Conservation (phyloP, 1,140 invertebrate genomes). For the Limonius californicus region DNA sequence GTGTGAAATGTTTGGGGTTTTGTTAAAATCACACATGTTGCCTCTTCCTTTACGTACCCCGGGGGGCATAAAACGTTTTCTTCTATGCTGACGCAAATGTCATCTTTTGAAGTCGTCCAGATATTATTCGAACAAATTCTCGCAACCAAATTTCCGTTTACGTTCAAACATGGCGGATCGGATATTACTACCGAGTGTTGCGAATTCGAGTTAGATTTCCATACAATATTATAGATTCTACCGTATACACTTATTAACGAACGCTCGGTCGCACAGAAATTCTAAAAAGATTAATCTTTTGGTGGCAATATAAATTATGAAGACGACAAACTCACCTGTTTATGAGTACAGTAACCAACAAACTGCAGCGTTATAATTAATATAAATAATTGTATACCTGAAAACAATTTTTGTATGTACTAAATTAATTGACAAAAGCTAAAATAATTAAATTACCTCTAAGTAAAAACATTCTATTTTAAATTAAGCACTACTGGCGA, state of each 20-base stretch:
- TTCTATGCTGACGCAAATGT: not conserved
- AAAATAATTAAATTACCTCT: too few species aligned
- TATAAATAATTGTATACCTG: too few species aligned
- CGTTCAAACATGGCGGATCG: conserved; percentile 24
- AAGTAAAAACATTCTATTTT: too few species aligned
- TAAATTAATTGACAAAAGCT: too few species aligned
- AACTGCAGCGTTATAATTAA: too few species aligned
- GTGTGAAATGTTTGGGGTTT: conserved; percentile 14
- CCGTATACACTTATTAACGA: not conserved
- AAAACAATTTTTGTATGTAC: too few species aligned
- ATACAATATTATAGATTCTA: not conserved
- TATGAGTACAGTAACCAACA: too few species aligned
- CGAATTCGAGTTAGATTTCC: not conserved
- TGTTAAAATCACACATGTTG: conserved; percentile 20
- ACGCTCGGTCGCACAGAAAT: not conserved
- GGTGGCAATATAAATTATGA: too few species aligned
- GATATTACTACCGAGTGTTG: conserved; percentile 19
- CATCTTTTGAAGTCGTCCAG: conserved; percentile 21
- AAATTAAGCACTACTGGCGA: too few species aligned
- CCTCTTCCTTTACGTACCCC: conserved; percentile 4
- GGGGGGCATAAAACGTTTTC: conserved; percentile 17
- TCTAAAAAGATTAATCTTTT: too few species aligned
- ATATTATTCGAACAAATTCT: conserved; percentile 24
- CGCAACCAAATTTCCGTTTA: conserved; percentile 17
- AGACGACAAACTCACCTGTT: too few species aligned